A percentile compares a stretch with the other conserved stretches of the same genome.
Conservation (phyloP, 2,113 vertebrate species). For the Laticauda colubrina region DNA sequence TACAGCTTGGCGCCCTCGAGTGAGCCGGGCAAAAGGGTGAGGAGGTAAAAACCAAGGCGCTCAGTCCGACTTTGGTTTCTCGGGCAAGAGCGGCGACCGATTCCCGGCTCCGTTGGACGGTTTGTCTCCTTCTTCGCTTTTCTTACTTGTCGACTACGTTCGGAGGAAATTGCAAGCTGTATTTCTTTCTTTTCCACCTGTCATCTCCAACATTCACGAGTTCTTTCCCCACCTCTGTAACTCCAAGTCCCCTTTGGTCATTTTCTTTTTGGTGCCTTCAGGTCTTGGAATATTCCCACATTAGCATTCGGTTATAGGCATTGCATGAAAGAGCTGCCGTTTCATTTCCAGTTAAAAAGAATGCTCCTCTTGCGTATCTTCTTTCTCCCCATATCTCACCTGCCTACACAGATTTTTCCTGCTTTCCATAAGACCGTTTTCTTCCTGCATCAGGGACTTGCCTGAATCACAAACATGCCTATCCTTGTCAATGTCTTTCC, state of each 20-base stretch:
- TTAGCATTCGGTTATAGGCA: not conserved
- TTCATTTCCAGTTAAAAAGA: not conserved
- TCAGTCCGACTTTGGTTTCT: not conserved
- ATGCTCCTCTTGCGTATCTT: not conserved
- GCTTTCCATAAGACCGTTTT: too few relatives aligned
- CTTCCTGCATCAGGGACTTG: not conserved
- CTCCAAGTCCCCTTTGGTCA: not conserved
- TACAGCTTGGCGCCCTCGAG: slow-evolving; percentile 51
- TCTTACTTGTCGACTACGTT: not conserved
- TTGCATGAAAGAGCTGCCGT: not conserved
- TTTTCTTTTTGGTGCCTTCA: not conserved
- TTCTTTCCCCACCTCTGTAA: not conserved
- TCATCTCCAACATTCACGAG: too few relatives aligned
- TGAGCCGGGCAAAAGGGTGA: not conserved
- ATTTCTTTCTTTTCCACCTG: not conserved
- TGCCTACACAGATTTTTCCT: not conserved
- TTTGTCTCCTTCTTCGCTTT: not conserved
- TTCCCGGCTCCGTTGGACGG: not conserved
- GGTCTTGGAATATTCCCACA: too few relatives aligned
- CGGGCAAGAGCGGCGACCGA: not conserved
- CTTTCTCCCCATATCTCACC: not conserved
- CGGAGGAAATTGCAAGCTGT: too few relatives aligned
- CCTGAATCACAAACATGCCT: not conserved
- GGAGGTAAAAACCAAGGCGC: not conserved
- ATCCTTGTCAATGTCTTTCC: not conserved